These are phyloP conservation scores for Clarias fuscus DNA, from an alignment of 2,797 vertebrate species.

Conservation along the genomic window DNA sequence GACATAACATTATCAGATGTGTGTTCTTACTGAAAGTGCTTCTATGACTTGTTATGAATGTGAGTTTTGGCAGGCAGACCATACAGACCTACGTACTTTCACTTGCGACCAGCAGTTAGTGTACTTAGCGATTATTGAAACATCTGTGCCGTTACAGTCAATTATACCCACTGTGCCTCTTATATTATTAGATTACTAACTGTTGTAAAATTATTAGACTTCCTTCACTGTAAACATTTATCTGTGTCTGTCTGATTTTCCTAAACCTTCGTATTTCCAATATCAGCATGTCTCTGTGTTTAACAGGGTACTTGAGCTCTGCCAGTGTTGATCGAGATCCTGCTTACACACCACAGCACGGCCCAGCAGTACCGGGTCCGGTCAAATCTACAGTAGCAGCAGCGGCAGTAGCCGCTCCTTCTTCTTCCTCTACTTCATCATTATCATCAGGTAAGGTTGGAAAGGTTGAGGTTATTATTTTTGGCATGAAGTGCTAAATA, in stretches of 20 bases:
- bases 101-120: no score
- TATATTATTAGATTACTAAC: no score
- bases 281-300: background rate
- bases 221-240: background rate
- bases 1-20: no score
- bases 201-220: background rate
- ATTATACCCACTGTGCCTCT: no score
- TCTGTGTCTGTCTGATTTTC: background rate
- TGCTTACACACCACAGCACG: constrained; percentile 64
- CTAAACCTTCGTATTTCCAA: background rate
- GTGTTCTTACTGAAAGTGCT: no score
- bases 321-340: constrained; percentile 69
- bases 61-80: no score
- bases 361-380: constrained; percentile 68
- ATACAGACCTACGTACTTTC: no score
- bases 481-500: background rate
- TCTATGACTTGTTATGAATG: no score
- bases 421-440: background rate
- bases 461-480: background rate
- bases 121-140: no score
- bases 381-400: constrained; percentile 58
- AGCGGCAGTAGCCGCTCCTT: background rate
- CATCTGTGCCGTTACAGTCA: background rate
- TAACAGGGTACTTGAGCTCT: constrained; percentile 75
- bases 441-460: constrained; percentile 64